A percentile compares a stretch with the other conserved stretches of the same genome.
phyloP scores from a whole-genome alignment of 2,797 vertebrate genomes.

The Chiloscyllium punctatum region DNA sequence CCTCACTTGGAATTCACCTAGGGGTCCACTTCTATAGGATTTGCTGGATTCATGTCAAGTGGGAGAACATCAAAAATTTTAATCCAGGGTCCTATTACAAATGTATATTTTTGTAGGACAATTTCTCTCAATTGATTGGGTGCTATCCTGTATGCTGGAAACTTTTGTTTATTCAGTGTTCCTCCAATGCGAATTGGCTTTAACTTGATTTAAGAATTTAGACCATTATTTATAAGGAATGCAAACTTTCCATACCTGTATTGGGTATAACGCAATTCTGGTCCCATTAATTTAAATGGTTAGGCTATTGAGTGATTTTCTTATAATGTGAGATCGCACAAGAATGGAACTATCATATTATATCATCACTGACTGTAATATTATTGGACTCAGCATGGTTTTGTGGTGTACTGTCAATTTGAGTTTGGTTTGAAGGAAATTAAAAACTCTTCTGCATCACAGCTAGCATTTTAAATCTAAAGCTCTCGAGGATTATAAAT shows the following conservation, averaged over 20 bases:
- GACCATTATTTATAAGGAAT: no score
- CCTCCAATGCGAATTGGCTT: background rate
- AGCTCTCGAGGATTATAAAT: background rate
- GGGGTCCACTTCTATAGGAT: background rate
- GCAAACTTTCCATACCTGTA: no score
- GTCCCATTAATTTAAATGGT: no score
- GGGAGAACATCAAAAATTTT: background rate
- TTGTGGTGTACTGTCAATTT: background rate
- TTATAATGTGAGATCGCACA: no score
- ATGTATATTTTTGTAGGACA: background rate
- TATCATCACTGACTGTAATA: background rate
- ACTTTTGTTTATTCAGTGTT: background rate
- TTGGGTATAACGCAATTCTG: no score
- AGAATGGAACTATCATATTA: no score
- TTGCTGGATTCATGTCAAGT: background rate
- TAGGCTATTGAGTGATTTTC: no score
- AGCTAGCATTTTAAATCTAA: background rate
- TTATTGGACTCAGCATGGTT: background rate
- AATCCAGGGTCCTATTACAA: no score
- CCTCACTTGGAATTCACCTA: background rate
- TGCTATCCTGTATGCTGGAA: background rate
- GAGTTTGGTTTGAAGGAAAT: no score
- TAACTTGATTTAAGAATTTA: no score
- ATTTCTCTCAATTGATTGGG: background rate
- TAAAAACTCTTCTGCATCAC: background rate